Evolutionary conservation across 2,113 vertebrate genomes (phyloP), one percentile per base, ranked within the genome.

Genomic region (Gymnarchus niloticus): DNA sequence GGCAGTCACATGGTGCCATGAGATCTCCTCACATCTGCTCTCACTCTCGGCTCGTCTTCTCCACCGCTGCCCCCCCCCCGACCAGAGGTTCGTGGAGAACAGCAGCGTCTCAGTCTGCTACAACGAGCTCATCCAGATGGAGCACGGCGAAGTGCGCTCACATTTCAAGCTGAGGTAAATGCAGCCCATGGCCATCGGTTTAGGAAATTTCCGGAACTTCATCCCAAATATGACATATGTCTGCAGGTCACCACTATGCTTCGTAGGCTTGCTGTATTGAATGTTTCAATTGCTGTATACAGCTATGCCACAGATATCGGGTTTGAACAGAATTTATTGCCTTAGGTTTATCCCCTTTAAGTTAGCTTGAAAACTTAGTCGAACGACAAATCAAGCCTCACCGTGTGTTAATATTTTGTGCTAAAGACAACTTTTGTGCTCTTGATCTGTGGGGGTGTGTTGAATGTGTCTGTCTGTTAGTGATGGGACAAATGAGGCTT

Each of bases 131-230:
- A 84, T 99, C 85, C 98, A 99, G 92, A 94, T 98, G 88, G 96
- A 98, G 87, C 95, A 96, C 0, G 97, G 97, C 56, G 97, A 99
- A 91, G 98, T 98, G 89, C 95, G 94, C 86, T 97, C 96, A 88
- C 98, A 96, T 89, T 98, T 98, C 93, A 99, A 99, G 92, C 93
- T 99, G 92, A 95, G 98, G 98, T 99, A 96, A 90, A 83, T 14
- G 14, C 3, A 76, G 28, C 52, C 61, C 37, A 49, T 37, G 3
- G 28, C 14, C 12, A 46, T 37, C 83, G 14, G 44, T 73, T 21
- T 83, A 33, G 33, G 3, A 14, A 44, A 12, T 49, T 2, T 73
- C 49, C 37, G 7, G 51, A 48, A 9, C 33, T 33, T 73, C 23
- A 10, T 46, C 23, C 28, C n/a, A 28, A 73, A 69, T 49, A 12